Evolutionary conservation across 2,888 invertebrate genomes (phyloP), one percentile per base, ranked within the genome.

Genomic region (Meganola albula): DNA sequence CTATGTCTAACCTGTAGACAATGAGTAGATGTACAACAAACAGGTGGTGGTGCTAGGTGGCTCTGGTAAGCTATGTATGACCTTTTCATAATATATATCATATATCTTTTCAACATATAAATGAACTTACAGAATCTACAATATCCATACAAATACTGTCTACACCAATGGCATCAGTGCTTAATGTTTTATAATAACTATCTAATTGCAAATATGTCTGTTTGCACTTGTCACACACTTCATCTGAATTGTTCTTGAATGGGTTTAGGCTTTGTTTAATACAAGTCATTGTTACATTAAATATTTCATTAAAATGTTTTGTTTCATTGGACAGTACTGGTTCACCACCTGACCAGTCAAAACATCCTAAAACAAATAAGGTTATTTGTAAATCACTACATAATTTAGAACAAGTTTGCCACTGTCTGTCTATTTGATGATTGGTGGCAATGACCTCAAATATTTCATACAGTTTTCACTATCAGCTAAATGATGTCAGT

Each of bases 121-220:
- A 24, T 39, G 7, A 25, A 75, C 85, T 82, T 73, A 91, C 91
- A 46, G 88, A 74, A 71, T 91, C 91, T 1, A 91, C 89, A 47
- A 91, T 84, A 63, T 91, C 91, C 88, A 91, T 90, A 53, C 91
- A 91, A 37, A 90, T 77, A 40, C 82, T 87, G 40, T 88, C 88
- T 32, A 88, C 84, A 37, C 88, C 90, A 57, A 88, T 87, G 32
- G 80, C 68, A 58, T 88, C 87, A 47, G 75, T 50, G 39, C 85
- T 90, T 33, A 91, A 71, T 14, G 83, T 75, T 53, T 85, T 80
- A 58, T 90, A 91, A 57, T 80, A 89, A 25, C 78, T 63, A 58
- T 90, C 89, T 40, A 91, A 63, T 20, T 69, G 56, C 4, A 83
- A 25, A 60, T 91, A 91, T 3, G 63, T 55, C 14, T 77, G 63